A percentile compares a stretch with the other conserved stretches of the same genome.
Conservation (phyloP, 2,888 invertebrate species). For the Campopleginae sp. region DNA sequence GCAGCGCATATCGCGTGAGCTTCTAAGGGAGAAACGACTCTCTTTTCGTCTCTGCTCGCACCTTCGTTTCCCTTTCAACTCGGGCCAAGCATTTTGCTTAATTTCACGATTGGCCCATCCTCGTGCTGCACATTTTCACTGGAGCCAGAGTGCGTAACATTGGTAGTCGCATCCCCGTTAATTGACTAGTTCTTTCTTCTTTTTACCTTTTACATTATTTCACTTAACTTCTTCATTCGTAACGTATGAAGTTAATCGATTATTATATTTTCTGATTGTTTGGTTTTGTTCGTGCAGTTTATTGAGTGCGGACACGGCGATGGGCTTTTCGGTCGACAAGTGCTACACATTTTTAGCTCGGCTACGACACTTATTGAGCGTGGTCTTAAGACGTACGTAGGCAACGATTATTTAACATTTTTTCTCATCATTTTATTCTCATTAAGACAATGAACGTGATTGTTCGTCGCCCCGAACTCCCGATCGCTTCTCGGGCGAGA, state of each 20-base stretch:
- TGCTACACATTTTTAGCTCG: constrained; percentile 70
- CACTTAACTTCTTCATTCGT: constrained; percentile 55
- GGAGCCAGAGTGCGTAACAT: constrained; percentile 73
- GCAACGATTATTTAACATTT: constrained; percentile 77
- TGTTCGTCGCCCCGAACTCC: constrained; percentile 13
- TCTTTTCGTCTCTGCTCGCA: neutral
- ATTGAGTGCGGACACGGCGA: constrained; percentile 40
- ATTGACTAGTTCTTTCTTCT: constrained; percentile 80
- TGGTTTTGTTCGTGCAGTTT: constrained; percentile 51
- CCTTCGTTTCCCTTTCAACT: neutral
- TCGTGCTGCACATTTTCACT: constrained; percentile 20
- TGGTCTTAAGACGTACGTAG: constrained; percentile 81
- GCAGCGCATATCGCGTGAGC: constrained; percentile 23
- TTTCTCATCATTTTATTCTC: constrained; percentile 35
- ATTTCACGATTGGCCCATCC: constrained; percentile 30
- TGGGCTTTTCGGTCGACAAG: constrained; percentile 38
- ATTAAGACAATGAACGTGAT: constrained; percentile 13
- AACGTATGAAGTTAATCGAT: constrained; percentile 63
- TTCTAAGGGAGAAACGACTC: constrained; percentile 12
- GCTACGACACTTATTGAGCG: constrained; percentile 82
- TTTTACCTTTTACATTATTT: constrained; percentile 68
- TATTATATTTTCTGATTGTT: constrained; percentile 66
- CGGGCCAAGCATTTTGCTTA: constrained; percentile 2
- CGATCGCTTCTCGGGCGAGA: neutral
- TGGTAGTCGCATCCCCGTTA: constrained; percentile 82